Conservation (phyloP, 2,888 invertebrate species). For the Iphiclides podalirius region DNA sequence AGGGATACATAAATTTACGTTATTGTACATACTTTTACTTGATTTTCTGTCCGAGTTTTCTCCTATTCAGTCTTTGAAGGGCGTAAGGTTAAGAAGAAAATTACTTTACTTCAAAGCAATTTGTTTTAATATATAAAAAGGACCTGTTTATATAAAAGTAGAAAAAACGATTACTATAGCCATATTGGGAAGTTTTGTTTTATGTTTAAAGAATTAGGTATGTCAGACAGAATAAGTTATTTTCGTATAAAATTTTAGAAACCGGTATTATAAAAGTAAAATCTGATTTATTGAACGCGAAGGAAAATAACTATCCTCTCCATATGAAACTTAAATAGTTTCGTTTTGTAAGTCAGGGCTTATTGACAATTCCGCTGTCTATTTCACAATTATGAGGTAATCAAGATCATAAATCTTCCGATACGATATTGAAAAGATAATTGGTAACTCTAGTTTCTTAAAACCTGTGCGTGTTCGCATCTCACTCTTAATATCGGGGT, state of each 20-base stretch:
- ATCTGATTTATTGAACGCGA: not conserved
- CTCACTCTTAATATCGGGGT: not conserved
- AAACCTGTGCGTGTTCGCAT: conserved; percentile 16
- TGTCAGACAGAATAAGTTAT: not conserved
- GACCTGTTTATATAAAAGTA: too few species aligned
- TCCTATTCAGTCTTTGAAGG: too few species aligned
- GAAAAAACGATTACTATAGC: not conserved
- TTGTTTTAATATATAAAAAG: too few species aligned
- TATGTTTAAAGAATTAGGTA: not conserved
- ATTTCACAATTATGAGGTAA: conserved; percentile 12
- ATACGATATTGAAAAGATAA: conserved; percentile 15
- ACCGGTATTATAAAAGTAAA: not conserved
- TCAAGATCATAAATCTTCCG: conserved; percentile 22
- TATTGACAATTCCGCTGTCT: not conserved
- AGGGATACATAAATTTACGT: not conserved
- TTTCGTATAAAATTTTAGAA: not conserved
- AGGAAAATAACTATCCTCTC: not conserved
- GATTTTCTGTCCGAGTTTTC: too few species aligned
- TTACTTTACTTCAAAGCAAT: too few species aligned
- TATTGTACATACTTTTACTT: too few species aligned
- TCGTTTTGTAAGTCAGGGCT: not conserved
- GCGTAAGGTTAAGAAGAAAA: too few species aligned
- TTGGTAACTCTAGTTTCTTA: conserved; percentile 23
- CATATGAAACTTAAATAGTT: too few species aligned
- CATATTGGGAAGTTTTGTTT: not conserved